A percentile compares a stretch with the other conserved stretches of the same genome.
Conservation (phyloP, 2,797 vertebrate species). For the Momotus momota region DNA sequence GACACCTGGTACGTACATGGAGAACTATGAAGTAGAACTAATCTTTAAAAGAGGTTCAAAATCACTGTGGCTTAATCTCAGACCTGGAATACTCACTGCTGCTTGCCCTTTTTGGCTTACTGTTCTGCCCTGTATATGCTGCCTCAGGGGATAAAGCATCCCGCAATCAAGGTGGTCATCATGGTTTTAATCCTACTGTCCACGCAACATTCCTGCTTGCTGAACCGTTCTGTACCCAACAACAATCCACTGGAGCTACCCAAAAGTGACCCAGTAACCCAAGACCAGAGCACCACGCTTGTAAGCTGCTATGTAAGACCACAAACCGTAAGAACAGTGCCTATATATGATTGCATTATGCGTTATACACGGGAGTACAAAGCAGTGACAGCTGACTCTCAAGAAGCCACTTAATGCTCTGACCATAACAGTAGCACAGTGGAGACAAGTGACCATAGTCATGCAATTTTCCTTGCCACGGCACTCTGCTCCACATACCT, state of each 20-base stretch:
- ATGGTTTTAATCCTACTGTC: background rate
- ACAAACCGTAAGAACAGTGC: background rate
- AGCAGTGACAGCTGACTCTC: background rate
- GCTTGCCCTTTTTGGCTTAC: background rate
- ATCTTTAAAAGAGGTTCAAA: background rate
- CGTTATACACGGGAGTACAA: background rate
- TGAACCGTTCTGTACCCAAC: background rate
- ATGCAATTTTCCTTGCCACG: background rate
- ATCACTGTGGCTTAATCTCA: background rate
- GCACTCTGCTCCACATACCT: background rate
- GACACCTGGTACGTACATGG: accelerated
- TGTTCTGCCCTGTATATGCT: background rate
- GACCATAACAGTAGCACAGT: background rate
- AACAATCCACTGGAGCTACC: background rate
- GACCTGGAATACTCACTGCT: background rate
- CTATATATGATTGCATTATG: background rate
- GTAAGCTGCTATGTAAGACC: background rate
- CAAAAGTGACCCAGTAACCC: background rate
- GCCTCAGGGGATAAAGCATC: background rate
- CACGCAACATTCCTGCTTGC: background rate
- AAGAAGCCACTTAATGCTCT: background rate
- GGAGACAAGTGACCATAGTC: background rate
- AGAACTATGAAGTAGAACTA: background rate
- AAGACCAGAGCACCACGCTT: accelerated
- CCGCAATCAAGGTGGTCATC: background rate